Evolutionary conservation across 2,888 invertebrate species (phyloP), one percentile per base, ranked within the genome.

Genomic region (Quadriops clusia): DNA sequence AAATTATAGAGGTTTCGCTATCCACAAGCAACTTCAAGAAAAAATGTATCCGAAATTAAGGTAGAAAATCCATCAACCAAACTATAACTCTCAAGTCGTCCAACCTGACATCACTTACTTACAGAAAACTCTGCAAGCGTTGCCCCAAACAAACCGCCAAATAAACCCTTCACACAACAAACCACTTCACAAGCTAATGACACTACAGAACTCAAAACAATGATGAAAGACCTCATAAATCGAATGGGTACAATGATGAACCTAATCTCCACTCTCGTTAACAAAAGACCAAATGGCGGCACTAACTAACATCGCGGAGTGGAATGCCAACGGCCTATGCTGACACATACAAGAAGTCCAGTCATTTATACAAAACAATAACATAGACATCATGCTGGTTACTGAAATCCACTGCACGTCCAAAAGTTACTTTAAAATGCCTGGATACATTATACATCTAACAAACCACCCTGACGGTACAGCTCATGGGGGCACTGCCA

Each of bases 321-420:
- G 32, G 32, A 20, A 21, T 12, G 21, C 27, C 15, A 32, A 32
- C 18, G 31, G 21, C 9, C 9, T 32, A 11, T 9, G 9, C 8
- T 21, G 27, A 32, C 27, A 28, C 6, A 12, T 9, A 4, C 17
- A 27, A n/a, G 12, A 31, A 17, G 16, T 28, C 8, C 16, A 27
- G 21, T 12, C 17, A 2, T 35, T 28, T 20, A 23, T 35, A 9
- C 6, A 11, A 3, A 28, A 23, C 12, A 18, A 32, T 12, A 17
- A 35, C 9, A 28, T 35, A 16, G 32, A 35, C 14, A 20, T 34
- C 2, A 21, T 34, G 25, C 13, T 34, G 20, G 24, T 34, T 6
- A 23, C 25, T n/a, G 25, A 25, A 25, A 25, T 15, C n/a, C 25
- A 3, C 11, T 25, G n/a, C 9, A 25, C 25, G 3, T n/a, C 12